These are phyloP conservation scores for Hydraecia micacea DNA, from an alignment of 2,888 invertebrate species.

Conservation along the genomic window DNA sequence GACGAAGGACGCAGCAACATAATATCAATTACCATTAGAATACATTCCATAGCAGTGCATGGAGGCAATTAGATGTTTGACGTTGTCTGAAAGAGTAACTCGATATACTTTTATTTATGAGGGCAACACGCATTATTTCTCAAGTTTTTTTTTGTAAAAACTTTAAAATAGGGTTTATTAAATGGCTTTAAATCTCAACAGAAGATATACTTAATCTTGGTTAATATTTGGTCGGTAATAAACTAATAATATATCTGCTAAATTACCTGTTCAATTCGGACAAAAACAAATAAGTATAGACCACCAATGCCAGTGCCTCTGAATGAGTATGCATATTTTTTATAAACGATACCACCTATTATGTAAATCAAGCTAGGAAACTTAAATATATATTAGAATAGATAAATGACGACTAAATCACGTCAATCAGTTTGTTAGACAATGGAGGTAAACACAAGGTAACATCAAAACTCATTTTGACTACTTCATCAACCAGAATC, in stretches of 20 bases:
- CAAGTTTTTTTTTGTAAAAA: background rate
- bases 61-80: slow-evolving; percentile 3
- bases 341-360: background rate
- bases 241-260: background rate
- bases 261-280: background rate
- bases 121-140: background rate
- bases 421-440: background rate
- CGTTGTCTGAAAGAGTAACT: slow-evolving; percentile 9
- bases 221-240: background rate
- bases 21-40: slow-evolving; percentile 28
- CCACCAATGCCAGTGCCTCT: background rate
- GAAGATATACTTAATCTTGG: background rate
- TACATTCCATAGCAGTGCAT: slow-evolving; percentile 10
- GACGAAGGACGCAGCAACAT: slow-evolving; percentile 15
- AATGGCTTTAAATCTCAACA: background rate
- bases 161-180: background rate
- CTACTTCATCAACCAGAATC: background rate
- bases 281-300: background rate
- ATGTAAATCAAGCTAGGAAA: background rate
- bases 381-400: background rate
- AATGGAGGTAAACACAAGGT: background rate
- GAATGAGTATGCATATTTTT: slow-evolving; percentile 20
- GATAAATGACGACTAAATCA: background rate
- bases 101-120: slow-evolving; percentile 2
- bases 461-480: background rate